These are phyloP conservation scores for Dasypus novemcinctus DNA, from an alignment of 2,113 vertebrate species.

Conservation along the genomic window DNA sequence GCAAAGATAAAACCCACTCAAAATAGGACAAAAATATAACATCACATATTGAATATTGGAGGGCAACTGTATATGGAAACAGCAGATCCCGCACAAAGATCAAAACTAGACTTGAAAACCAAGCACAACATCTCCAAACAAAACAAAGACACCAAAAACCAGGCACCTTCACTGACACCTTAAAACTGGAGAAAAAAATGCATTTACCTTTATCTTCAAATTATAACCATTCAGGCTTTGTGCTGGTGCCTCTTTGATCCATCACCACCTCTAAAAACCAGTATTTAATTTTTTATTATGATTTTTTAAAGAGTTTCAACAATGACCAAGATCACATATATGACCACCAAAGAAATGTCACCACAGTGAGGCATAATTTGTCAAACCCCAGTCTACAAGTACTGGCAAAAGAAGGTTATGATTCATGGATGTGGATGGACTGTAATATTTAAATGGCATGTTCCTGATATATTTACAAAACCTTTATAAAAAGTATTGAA, in stretches of 20 bases:
- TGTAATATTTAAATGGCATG: constrained; percentile 75
- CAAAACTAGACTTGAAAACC: not conserved
- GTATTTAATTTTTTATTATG: not conserved
- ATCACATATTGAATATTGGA: not conserved
- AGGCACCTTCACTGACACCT: not conserved
- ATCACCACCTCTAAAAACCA: not conserved
- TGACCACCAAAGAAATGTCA: not conserved
- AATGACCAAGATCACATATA: not conserved
- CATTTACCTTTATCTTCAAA: not conserved
- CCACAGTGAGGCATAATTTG: not conserved
- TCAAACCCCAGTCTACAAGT: rapidly evolving
- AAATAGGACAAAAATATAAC: not conserved
- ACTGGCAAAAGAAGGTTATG: constrained; percentile 44
- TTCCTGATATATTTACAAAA: constrained; percentile 80
- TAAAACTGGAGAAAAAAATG: not conserved
- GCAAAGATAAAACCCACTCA: not conserved
- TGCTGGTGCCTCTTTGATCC: not conserved
- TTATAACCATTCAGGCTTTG: not conserved
- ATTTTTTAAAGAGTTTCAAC: not conserved
- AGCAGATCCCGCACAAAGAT: no score
- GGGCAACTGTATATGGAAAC: not conserved
- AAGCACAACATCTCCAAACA: not conserved
- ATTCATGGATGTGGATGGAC: constrained; percentile 75
- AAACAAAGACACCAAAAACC: not conserved
- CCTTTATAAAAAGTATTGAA: constrained; percentile 81